These are phyloP conservation scores for Dromiciops gliroides DNA, from an alignment of 2,113 vertebrate genomes.

Conservation along the genomic window DNA sequence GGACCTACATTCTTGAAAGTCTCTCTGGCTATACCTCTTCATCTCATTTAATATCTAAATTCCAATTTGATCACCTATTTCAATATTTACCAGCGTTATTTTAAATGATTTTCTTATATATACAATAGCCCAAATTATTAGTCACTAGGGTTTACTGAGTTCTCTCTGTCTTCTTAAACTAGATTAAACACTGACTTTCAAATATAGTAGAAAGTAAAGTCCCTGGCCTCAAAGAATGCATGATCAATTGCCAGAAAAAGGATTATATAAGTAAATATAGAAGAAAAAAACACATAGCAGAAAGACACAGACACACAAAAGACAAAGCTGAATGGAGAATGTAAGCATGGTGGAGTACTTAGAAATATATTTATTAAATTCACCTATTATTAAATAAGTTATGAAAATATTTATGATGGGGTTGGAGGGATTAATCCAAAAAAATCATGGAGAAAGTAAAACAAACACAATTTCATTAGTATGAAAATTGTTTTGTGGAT, in stretches of 20 bases:
- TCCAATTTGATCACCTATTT: neutral
- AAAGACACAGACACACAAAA: neutral
- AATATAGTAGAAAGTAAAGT: neutral
- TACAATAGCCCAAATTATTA: too few relatives aligned
- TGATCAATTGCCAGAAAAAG: neutral
- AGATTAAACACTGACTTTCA: neutral
- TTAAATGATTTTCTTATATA: too few relatives aligned
- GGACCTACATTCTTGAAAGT: neutral
- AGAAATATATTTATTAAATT: neutral
- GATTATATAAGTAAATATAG: neutral
- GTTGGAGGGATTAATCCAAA: neutral
- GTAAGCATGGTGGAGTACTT: neutral
- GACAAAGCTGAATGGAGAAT: neutral
- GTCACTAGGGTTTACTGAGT: too few relatives aligned
- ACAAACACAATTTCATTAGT: neutral
- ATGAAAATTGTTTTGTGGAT: neutral
- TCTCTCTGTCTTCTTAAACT: too few relatives aligned
- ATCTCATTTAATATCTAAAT: neutral
- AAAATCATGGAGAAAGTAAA: neutral
- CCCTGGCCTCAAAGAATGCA: neutral
- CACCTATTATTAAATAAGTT: neutral
- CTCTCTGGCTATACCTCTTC: neutral
- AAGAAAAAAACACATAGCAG: neutral
- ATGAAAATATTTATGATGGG: neutral
- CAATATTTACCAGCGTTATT: too few relatives aligned